These are phyloP conservation scores for Crossaster papposus DNA, from an alignment of 53 echinoderm and acorn worm species.

Conservation along the genomic window DNA sequence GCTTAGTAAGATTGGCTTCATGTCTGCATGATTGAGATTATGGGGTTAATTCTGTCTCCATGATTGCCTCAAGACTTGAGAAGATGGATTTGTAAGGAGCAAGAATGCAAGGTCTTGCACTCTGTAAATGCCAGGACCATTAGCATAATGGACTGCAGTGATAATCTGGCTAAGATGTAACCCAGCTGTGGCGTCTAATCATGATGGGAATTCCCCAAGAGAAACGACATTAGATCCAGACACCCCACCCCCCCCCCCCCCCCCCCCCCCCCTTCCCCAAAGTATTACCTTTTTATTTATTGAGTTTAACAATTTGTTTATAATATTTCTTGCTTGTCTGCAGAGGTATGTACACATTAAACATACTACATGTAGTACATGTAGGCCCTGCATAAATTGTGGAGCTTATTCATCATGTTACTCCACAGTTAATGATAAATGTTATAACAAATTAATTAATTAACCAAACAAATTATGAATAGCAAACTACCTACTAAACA, in stretches of 20 bases:
- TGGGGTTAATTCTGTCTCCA: not conserved
- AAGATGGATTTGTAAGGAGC: not conserved
- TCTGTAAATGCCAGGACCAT: slow-evolving; percentile 5
- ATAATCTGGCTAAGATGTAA: not conserved
- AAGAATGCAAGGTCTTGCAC: not conserved
- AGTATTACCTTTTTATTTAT: too few species aligned
- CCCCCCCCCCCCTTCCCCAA: not conserved
- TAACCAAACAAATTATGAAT: too few species aligned
- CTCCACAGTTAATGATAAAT: too few species aligned
- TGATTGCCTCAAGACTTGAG: not conserved
- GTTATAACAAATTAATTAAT: too few species aligned
- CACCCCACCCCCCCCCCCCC: not conserved
- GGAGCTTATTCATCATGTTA: too few species aligned
- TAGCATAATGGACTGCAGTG: not conserved
- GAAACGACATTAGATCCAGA: not conserved
- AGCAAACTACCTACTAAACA: too few species aligned
- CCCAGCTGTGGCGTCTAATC: not conserved
- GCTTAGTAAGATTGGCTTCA: not conserved
- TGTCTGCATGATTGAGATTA: not conserved
- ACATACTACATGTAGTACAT: too few species aligned
- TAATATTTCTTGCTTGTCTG: too few species aligned
- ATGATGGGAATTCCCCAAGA: not conserved
- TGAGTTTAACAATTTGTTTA: too few species aligned
- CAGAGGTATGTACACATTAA: too few species aligned
- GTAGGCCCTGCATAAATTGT: too few species aligned